phyloP scores from a whole-genome alignment of 2,113 vertebrate species.

The Epinephelus lanceolatus region DNA sequence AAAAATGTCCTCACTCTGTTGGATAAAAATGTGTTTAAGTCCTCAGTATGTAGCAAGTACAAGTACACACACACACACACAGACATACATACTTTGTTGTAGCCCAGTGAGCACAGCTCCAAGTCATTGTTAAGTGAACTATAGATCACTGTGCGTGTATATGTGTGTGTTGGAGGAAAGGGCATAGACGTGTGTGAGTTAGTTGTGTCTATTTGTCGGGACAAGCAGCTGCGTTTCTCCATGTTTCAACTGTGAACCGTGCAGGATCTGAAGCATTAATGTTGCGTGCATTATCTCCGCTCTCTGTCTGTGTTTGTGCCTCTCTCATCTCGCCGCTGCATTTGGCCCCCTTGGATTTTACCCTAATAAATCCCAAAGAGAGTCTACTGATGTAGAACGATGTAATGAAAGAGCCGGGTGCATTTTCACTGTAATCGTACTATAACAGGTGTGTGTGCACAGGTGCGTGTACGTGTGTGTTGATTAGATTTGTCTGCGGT shows the following conservation, averaged over 20 bases:
- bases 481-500: slow-evolving; percentile 18
- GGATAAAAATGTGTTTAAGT: too few species aligned
- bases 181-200: neutral
- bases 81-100: slow-evolving; percentile 34
- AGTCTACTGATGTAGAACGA: slow-evolving; percentile 12
- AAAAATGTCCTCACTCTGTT: too few species aligned
- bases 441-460: slow-evolving; percentile 64
- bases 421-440: neutral
- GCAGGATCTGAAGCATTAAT: slow-evolving; percentile 26
- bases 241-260: neutral
- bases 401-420: slow-evolving; percentile 9
- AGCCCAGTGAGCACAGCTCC: slow-evolving; percentile 86
- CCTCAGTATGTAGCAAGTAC: too few species aligned
- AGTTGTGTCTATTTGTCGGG: slow-evolving; percentile 12
- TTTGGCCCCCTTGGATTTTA: slow-evolving; percentile 25
- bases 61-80: slow-evolving; percentile 12
- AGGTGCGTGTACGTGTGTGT: slow-evolving; percentile 56
- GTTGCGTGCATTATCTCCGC: slow-evolving; percentile 20
- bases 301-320: slow-evolving; percentile 19
- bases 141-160: slow-evolving; percentile 25
- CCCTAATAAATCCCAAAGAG: slow-evolving; percentile 43
- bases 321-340: slow-evolving; percentile 40
- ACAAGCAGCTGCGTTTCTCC: slow-evolving; percentile 6
- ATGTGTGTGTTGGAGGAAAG: slow-evolving; percentile 22
- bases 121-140: slow-evolving; percentile 80